Conservation (phyloP, 2,888 invertebrate species). For the Girardia tigrina region DNA sequence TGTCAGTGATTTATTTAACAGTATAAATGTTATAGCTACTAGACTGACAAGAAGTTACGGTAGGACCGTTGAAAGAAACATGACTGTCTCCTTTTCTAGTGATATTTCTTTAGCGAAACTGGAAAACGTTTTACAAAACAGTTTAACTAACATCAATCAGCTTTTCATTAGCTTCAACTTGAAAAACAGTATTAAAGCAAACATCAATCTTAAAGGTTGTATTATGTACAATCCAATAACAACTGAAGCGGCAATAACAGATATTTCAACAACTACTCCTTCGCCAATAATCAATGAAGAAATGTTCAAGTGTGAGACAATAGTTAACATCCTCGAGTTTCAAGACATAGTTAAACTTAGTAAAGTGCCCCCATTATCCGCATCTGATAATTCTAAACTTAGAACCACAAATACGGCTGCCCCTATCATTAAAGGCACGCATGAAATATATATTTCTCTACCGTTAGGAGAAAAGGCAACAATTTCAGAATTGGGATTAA, state of each 20-base stretch:
- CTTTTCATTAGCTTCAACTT: neutral
- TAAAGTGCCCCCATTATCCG: neutral
- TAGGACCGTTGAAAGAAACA: neutral
- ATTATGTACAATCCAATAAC: neutral
- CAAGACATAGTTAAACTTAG: neutral
- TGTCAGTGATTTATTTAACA: neutral
- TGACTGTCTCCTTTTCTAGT: neutral
- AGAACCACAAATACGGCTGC: neutral
- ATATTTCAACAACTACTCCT: neutral
- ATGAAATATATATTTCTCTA: neutral
- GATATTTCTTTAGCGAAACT: neutral
- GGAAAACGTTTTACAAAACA: neutral
- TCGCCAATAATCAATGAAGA: neutral
- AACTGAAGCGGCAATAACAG: no score
- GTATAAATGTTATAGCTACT: neutral
- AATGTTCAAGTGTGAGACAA: neutral
- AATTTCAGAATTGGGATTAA: neutral
- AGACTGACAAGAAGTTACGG: neutral
- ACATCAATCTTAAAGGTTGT: conserved; percentile 1
- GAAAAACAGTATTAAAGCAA: neutral
- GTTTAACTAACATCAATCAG: neutral
- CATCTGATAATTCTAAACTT: neutral
- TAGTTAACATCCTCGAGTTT: neutral
- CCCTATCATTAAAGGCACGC: neutral
- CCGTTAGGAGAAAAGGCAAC: neutral